Conservation (phyloP, 2,888 invertebrate genomes). For the Phengaris arion region DNA sequence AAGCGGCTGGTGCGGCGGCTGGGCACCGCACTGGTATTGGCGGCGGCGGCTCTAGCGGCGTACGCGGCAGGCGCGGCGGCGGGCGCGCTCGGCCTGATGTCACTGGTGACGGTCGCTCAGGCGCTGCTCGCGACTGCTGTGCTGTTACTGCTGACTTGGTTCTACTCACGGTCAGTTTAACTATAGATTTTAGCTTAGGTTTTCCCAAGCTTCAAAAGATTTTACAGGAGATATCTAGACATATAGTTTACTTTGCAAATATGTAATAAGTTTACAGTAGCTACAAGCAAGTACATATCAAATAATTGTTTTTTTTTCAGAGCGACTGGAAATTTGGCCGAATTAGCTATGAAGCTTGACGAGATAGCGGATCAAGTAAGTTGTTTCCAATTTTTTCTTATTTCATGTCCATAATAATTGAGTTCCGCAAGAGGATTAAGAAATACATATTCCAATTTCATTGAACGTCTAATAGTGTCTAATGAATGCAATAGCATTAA, state of each 20-base stretch:
- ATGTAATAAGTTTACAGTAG: background rate
- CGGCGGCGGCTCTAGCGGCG: conserved; percentile 88
- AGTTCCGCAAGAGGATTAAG: background rate
- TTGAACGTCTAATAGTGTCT: no score
- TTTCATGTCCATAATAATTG: background rate
- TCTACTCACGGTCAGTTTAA: conserved; percentile 24
- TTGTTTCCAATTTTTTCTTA: conserved; percentile 8
- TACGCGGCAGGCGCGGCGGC: conserved; percentile 91
- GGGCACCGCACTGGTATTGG: conserved; percentile 94
- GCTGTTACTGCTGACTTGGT: conserved; percentile 13
- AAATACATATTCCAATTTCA: no score
- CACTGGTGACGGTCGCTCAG: conserved; percentile 88
- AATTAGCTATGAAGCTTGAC: conserved; percentile 50
- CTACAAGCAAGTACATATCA: background rate
- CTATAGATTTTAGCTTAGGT: no score
- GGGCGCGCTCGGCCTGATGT: conserved; percentile 86
- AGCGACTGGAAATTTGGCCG: conserved; percentile 51
- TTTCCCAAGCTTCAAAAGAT: no score
- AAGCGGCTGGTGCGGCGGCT: conserved; percentile 98
- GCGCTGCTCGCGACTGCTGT: conserved; percentile 45
- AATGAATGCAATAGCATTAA: no score
- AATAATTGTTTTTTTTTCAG: conserved; percentile 41
- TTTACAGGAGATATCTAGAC: no score
- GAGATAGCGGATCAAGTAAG: conserved; percentile 49
- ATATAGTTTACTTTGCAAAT: no score